Conservation (phyloP, 2,888 invertebrate species). For the Ferdinandea cuprea region DNA sequence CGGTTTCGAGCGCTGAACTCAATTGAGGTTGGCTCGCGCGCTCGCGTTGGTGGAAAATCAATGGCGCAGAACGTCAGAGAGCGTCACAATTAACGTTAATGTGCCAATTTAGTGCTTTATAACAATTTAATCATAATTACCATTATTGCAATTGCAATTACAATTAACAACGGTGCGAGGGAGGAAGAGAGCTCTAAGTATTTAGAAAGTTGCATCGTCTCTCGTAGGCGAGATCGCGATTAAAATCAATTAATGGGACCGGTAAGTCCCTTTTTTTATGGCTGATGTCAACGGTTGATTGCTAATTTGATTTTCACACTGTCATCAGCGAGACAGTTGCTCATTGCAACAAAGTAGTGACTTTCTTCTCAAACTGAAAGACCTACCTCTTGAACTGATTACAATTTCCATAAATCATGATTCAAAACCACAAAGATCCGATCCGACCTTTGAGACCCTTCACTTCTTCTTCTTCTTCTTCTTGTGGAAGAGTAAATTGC, state of each 20-base stretch:
- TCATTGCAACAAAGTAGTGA: no score
- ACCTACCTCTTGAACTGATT: background rate
- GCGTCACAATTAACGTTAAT: conserved; percentile 65
- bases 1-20: conserved; percentile 60
- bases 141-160: conserved; percentile 34
- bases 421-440: background rate
- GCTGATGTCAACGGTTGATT: conserved; percentile 14
- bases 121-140: conserved; percentile 54
- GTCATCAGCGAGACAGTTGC: conserved; percentile 7
- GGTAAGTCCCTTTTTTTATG: conserved; percentile 1
- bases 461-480: conserved; percentile 12
- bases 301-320: conserved; percentile 20
- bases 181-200: background rate
- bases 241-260: no score
- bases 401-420: conserved; percentile 35
- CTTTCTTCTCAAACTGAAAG: background rate
- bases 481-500: conserved; percentile 27
- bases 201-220: conserved; percentile 34
- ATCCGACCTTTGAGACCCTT: conserved; percentile 16
- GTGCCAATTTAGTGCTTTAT: conserved; percentile 65
- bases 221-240: conserved; percentile 4
- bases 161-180: conserved; percentile 24
- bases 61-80: conserved; percentile 60
- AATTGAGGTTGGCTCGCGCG: conserved; percentile 42
- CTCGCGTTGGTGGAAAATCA: conserved; percentile 56